Percentiles rank a stretch among this genome's conserved stretches.
Evolutionary conservation across 2,113 vertebrate genomes (phyloP).

Genomic region (Chloropsis cyanopogon): DNA sequence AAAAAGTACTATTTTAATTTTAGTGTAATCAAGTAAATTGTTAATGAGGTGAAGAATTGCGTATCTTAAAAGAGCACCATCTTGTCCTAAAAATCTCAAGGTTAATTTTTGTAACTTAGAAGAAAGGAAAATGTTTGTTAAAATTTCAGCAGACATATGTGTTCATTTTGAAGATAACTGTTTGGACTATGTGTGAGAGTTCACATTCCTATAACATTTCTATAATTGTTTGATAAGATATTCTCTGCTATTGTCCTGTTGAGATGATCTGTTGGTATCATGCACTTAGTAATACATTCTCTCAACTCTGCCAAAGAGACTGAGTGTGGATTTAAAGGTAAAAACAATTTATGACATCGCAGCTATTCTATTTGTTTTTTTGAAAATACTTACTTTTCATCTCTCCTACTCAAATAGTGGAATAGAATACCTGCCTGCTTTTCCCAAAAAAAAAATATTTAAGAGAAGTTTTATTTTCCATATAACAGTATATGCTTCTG

Average conservation of each 20-base stretch:
- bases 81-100: not conserved
- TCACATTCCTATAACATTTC: not conserved
- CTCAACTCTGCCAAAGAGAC: conserved; percentile 17
- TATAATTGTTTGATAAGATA: not conserved
- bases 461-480: conserved; percentile 64
- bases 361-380: conserved; percentile 24
- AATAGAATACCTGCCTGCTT: conserved; percentile 15
- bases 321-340: not conserved
- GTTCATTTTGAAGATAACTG: not conserved
- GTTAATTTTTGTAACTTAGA: conserved; percentile 45
- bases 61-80: not conserved
- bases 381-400: not conserved
- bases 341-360: not conserved
- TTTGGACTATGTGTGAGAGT: not conserved
- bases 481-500: conserved; percentile 36
- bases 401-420: not conserved
- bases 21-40: not conserved
- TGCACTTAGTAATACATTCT: not conserved
- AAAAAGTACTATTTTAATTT: not conserved
- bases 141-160: not conserved
- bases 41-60: not conserved
- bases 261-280: not conserved
- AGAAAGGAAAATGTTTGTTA: conserved; percentile 33
- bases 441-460: not conserved
- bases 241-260: not conserved